A percentile compares a stretch with the other conserved stretches of the same genome.
Conservation (phyloP, 2,888 invertebrate genomes). For the Leptarthrus brevirostris region DNA sequence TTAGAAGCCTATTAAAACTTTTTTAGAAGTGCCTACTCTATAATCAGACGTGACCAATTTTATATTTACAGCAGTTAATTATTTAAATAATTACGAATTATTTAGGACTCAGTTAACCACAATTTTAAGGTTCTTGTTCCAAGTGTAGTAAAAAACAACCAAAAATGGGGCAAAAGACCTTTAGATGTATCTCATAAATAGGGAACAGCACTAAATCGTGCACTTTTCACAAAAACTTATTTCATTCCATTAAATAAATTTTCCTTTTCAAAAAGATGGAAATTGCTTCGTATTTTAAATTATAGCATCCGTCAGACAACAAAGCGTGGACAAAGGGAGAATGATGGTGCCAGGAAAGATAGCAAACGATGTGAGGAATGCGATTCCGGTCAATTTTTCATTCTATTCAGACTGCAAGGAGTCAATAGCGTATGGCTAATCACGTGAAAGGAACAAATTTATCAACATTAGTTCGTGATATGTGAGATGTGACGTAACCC, state of each 20-base stretch:
- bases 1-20: slow-evolving; percentile 47
- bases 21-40: no score
- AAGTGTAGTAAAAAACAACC: no score
- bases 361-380: slow-evolving; percentile 40
- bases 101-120: no score
- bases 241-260: slow-evolving; percentile 8
- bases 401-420: slow-evolving; percentile 46
- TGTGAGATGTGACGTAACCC: slow-evolving; percentile 48
- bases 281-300: slow-evolving; percentile 51
- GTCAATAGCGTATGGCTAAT: slow-evolving; percentile 51
- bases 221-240: neutral
- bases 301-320: slow-evolving; percentile 50
- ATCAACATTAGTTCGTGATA: slow-evolving; percentile 50
- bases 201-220: neutral
- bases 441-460: slow-evolving; percentile 52
- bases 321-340: slow-evolving; percentile 48
- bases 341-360: slow-evolving; percentile 45
- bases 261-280: slow-evolving; percentile 34
- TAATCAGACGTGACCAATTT: no score
- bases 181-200: no score
- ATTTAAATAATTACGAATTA: no score
- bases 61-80: no score
- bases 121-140: no score
- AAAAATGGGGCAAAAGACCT: no score
- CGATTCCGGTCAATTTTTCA: slow-evolving; percentile 52